A percentile compares a stretch with the other conserved stretches of the same genome.
phyloP scores from a whole-genome alignment of 2,888 invertebrate genomes.

The Temnothorax unifasciatus region DNA sequence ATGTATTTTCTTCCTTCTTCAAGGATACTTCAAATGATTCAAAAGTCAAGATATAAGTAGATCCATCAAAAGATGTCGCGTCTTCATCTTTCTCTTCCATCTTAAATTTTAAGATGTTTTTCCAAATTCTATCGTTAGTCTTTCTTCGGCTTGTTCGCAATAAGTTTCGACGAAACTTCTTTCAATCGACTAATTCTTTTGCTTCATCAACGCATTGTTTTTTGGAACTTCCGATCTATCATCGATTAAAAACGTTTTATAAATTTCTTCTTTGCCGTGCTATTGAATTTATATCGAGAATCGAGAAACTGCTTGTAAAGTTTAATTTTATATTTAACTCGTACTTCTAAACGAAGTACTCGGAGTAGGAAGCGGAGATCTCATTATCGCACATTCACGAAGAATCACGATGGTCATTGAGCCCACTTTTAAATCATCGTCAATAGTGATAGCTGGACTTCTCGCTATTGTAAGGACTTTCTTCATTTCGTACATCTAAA shows the following conservation, averaged over 20 bases:
- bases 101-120: neutral
- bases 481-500: slow-evolving; percentile 40
- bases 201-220: neutral
- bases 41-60: neutral
- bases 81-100: neutral
- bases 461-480: slow-evolving; percentile 79
- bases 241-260: neutral
- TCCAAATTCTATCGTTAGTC: neutral
- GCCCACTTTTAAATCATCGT: slow-evolving; percentile 76
- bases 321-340: neutral
- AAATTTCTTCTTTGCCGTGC: neutral
- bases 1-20: neutral
- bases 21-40: neutral
- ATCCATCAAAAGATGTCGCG: neutral
- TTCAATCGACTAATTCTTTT: neutral
- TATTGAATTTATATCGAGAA: slow-evolving; percentile 4
- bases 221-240: neutral
- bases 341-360: slow-evolving; percentile 28
- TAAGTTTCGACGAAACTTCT: neutral
- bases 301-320: neutral
- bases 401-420: slow-evolving; percentile 81
- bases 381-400: slow-evolving; percentile 75
- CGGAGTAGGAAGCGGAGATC: slow-evolving; percentile 57
- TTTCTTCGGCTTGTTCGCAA: neutral
- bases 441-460: slow-evolving; percentile 72